These are phyloP conservation scores for Cataglyphis rosenhaueri DNA, from an alignment of 2,888 invertebrate genomes.

Conservation along the genomic window DNA sequence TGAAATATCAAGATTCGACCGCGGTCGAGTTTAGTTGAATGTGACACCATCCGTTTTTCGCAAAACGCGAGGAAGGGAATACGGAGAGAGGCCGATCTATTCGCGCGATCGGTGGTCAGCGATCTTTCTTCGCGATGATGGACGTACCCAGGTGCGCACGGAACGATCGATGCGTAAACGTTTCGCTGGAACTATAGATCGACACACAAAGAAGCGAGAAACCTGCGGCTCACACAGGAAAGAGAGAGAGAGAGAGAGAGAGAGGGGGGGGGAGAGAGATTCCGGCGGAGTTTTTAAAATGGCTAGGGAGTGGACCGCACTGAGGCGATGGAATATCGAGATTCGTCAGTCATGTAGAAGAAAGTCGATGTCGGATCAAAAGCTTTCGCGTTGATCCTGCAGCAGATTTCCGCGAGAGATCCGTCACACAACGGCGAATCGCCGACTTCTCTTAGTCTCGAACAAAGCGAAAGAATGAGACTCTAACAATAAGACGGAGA, in stretches of 20 bases:
- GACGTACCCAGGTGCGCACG: not conserved
- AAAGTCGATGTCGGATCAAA: constrained; percentile 30
- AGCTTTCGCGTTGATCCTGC: constrained; percentile 26
- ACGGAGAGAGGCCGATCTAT: not conserved
- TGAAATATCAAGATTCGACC: not conserved
- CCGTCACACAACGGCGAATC: constrained; percentile 6
- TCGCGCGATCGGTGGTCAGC: constrained; percentile 23
- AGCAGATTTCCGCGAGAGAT: constrained; percentile 27
- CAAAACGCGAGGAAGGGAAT: not conserved
- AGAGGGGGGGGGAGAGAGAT: not conserved
- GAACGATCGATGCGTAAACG: constrained; percentile 46
- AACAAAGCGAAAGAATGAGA: constrained; percentile 26
- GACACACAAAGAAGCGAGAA: not conserved
- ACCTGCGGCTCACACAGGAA: not conserved
- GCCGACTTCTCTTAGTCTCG: constrained; percentile 3
- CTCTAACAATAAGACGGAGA: not conserved
- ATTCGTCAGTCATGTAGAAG: constrained; percentile 48
- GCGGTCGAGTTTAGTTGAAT: not conserved
- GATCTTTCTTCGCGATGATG: constrained; percentile 10
- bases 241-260: not conserved
- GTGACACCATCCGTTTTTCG: not conserved
- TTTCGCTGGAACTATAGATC: constrained; percentile 38
- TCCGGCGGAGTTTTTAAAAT: constrained; percentile 8
- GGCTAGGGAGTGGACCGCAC: not conserved
- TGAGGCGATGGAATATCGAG: constrained; percentile 23